Base-by-base conservation (phyloP, 2,888 invertebrate species). In the Lutraria lutraria region DNA sequence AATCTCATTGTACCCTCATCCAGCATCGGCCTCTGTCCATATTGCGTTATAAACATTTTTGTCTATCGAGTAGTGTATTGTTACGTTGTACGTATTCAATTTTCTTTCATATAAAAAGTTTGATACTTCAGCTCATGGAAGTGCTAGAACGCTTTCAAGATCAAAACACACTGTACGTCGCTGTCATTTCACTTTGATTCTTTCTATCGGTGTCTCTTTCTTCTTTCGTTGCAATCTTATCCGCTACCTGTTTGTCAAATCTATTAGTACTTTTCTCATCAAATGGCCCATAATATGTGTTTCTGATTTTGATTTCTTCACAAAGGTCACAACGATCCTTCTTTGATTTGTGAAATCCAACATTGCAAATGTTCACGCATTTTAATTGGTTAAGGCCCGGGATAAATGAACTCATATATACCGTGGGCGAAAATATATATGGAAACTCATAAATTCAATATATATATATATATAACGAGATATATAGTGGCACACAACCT, bases 1-100 rank as follows among this genome's bases (percentile, higher is more conserved):
- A 21, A 56, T 56, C 56, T 56, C 56, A 56, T 56, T 56, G 56
- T 21, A 56, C 56, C 56, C 56, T 56, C 56, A 19, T 56, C 56
- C 56, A 56, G 56, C 56, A 56, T 56, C 56, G 56, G 56, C 56
- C 90, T 86, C 86, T 21, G 34, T 81, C 86, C 86, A 86, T 19
- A 86, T 63, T 16, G 86, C 81, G 81, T 81, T 86, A 34, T 86
- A 85, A 29, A 60, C 85, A 43, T 25, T 34, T 85, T 85, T 85
- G 60, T 85, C 63, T 16, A 86, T 43, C 10, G 86, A 86, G 34
- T 68, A 86, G 34, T 86, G 86, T 54, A 72, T 82, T 54, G 87
- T 87, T 21, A 87, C 13, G 76, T 87, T 87, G 56, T 76, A 87
- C 13, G 76, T 54, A 76, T n/a, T n/a, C n/a, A n/a, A n/a, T n/a